Evolutionary conservation across 2,797 vertebrate genomes (phyloP).

Genomic region (Gastrophryne carolinensis): DNA sequence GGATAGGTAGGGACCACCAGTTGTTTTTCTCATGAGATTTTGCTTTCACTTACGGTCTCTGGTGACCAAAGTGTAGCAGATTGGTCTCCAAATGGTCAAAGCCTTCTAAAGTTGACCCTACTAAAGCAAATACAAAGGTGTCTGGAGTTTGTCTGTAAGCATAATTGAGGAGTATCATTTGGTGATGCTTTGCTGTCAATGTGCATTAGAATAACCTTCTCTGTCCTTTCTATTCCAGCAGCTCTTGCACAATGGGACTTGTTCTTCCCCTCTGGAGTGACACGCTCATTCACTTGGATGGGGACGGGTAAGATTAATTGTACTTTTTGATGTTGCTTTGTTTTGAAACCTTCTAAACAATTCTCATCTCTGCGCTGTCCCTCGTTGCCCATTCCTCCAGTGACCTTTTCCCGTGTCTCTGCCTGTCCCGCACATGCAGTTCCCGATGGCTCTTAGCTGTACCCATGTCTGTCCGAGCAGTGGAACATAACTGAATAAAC

Average conservation of each 20-base stretch:
- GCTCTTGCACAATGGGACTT: conserved; percentile 89
- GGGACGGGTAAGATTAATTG: conserved; percentile 85
- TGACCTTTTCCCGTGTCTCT: conserved; percentile 16
- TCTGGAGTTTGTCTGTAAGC: no score
- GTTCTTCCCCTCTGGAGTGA: conserved; percentile 97
- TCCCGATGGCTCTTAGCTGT: conserved; percentile 7
- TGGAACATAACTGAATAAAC: conserved; percentile 8
- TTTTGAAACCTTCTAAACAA: background rate
- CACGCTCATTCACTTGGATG: conserved; percentile 95
- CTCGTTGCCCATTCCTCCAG: background rate
- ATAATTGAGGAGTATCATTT: no score
- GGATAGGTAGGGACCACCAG: no score
- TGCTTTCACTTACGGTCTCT: no score
- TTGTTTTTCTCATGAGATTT: no score
- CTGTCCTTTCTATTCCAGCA: conserved; percentile 62
- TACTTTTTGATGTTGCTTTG: background rate
- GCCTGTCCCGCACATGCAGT: background rate
- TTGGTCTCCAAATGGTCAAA: no score
- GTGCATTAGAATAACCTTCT: background rate
- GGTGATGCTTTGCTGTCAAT: no score
- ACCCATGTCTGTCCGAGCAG: background rate
- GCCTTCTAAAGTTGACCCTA: no score
- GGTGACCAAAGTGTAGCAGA: no score
- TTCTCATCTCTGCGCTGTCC: background rate
- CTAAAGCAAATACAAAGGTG: no score